Evolutionary conservation across 2,888 invertebrate genomes (phyloP).

Genomic region (Eurytoma californica): DNA sequence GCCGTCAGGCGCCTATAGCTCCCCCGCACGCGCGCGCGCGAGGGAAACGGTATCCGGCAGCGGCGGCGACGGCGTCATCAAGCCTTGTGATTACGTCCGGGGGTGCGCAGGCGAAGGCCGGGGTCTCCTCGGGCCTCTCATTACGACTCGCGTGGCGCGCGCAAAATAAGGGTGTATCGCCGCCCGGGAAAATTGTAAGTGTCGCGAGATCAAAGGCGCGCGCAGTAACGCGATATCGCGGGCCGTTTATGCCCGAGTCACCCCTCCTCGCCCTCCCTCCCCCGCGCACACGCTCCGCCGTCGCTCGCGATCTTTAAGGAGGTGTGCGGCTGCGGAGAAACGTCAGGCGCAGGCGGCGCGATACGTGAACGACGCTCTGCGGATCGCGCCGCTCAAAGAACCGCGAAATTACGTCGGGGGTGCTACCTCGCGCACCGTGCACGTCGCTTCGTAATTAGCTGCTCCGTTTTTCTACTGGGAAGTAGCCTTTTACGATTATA

Average conservation of each 20-base stretch:
- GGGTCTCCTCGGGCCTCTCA: constrained; percentile 67
- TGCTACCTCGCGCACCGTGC: no score
- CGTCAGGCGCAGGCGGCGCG: constrained; percentile 65
- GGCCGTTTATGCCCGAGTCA: constrained; percentile 38
- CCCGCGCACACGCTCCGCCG: not conserved
- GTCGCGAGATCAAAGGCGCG: constrained; percentile 74
- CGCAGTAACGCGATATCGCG: constrained; percentile 74
- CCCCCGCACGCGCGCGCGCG: not conserved
- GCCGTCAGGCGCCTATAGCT: not conserved
- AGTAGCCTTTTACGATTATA: no score
- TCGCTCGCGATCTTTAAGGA: constrained; percentile 59
- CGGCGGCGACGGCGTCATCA: constrained; percentile 60
- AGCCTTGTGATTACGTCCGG: constrained; percentile 70
- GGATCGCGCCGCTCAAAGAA: constrained; percentile 13
- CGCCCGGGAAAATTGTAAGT: constrained; percentile 74
- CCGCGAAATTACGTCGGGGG: constrained; percentile 19
- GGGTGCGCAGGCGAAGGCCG: constrained; percentile 53
- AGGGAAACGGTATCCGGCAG: constrained; percentile 26
- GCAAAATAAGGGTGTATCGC: constrained; percentile 74
- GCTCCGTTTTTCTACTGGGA: not conserved
- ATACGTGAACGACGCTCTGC: not conserved
- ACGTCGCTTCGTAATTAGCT: not conserved
- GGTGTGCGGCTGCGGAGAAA: constrained; percentile 61
- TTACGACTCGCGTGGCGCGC: constrained; percentile 72
- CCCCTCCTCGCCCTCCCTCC: constrained; percentile 6